Evolutionary conservation across 2,888 invertebrate genomes (phyloP).

Genomic region (Agriotes lineatus): DNA sequence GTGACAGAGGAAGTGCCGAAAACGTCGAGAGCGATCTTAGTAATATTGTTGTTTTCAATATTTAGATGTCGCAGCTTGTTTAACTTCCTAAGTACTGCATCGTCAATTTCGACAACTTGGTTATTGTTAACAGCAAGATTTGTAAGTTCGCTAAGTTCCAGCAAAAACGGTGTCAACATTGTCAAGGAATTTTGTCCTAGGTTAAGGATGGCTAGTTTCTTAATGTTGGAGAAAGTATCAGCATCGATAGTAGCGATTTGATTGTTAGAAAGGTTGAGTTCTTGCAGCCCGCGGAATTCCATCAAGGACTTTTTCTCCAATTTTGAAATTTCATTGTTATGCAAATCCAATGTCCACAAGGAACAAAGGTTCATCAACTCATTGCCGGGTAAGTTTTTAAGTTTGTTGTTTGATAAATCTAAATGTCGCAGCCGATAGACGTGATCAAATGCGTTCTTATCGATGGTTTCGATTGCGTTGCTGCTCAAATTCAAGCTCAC

Average conservation of each 20-base stretch:
- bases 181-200: not conserved
- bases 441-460: constrained; percentile 68
- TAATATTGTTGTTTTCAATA: constrained; percentile 9
- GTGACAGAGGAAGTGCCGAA: not conserved
- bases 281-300: constrained; percentile 10
- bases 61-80: not conserved
- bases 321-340: not conserved
- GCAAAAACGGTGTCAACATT: not conserved
- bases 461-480: constrained; percentile 72
- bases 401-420: constrained; percentile 76
- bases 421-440: constrained; percentile 70
- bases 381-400: constrained; percentile 53
- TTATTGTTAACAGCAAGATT: constrained; percentile 1
- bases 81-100: not conserved
- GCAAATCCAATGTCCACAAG: not conserved
- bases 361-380: constrained; percentile 10
- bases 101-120: constrained; percentile 8
- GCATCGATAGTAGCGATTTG: not conserved
- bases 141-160: not conserved
- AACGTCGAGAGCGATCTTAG: not conserved
- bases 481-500: constrained; percentile 75
- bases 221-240: not conserved
- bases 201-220: not conserved
- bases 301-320: constrained; percentile 3
- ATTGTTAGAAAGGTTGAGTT: constrained; percentile 15